Base-by-base conservation (phyloP, 2,888 invertebrate species). In the Pandemis heparana region DNA sequence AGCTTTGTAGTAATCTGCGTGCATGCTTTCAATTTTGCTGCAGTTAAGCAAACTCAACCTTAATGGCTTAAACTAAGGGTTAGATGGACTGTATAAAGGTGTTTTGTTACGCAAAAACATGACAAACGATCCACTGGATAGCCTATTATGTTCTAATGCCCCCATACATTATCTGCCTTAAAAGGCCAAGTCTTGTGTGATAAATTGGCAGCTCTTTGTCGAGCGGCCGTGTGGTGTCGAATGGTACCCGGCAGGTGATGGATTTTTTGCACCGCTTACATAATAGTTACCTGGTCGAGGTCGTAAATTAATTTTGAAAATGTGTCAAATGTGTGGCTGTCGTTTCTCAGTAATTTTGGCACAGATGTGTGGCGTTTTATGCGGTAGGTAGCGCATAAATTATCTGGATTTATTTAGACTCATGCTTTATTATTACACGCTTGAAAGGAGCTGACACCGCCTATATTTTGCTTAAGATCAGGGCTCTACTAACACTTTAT, bases 91-190 rank as follows among this genome's bases (percentile, higher is more conserved):
- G 74, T 23, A 56, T 51, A 71, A 76, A 62, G 51, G 61, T 75
- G 63, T n/a, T 60, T 78, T 76, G 81, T 70, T 61, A 51, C 79
- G 82, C 79, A 87, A 88, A 89, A 90, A 89, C 88, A 87, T 92
- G 92, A 92, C 89, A 89, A 89, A 92, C 87, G 90, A 87, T 83
- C 82, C 79, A 83, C 85, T 85, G 86, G 89, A 86, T 86, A 87
- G 89, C 89, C 92, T 91, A 91, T 92, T 92, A 90, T 92, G 84
- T 86, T 87, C 87, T 92, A 92, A 92, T 92, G 91, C 88, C 85
- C 89, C 89, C 89, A 92, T 92, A 92, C 90, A 92, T 92, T 90
- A 92, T 90, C 83, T 84, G 87, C 86, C 86, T 86, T 85, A 85
- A 88, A 89, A 91, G 89, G 88, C 85, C 87, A 88, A 85, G 86